Base-by-base conservation (phyloP, 2,797 vertebrate species). In the Mus caroli region DNA sequence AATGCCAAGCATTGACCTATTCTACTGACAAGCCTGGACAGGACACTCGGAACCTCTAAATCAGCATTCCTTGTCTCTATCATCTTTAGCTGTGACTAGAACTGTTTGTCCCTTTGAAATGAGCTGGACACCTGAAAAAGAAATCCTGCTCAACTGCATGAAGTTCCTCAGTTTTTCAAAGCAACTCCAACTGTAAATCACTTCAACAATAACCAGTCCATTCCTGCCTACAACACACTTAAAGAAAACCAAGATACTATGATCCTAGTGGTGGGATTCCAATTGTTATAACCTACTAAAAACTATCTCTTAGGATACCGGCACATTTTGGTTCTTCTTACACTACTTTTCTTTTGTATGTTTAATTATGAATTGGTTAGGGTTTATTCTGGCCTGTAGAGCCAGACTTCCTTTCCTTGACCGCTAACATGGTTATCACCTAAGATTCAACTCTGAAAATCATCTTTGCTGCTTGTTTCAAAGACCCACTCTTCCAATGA, bases 91-190 rank as follows among this genome's bases (percentile, higher is more conserved):
- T 84, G 67, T 73, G 6, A 90, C 79, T 77, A 93, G 37, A 80
- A 87, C n/a, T 85, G 6, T 73, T 64, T 85, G 26, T 88, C n/a
- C 56, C 62, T 88, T 85, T 89, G 62, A 96, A 91, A 95, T 20
- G 37, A 87, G 24, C 54, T 71, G 86, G 8, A 89, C 5, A 56
- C 14, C 77, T 17, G 80, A 31, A 88, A 76, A 92, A 94, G 26
- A 84, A 96, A 92, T 86, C 56, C 34, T 78, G 3, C 56, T 95
- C 52, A 6, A 14, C 40, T 60, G 20, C 79, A n/a, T 56, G 26
- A 40, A 69, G 12, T 78, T 85, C 2, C 7, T 3, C 24, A 77
- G 69, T 75, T 75, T 31, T 43, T 2, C 31, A 91, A 88, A 93
- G 56, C 46, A 92, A 80, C 1, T 14, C 31, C 75, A 88, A 22